Conservation (phyloP, 2,888 invertebrate genomes). For the Macroteleia sp. region DNA sequence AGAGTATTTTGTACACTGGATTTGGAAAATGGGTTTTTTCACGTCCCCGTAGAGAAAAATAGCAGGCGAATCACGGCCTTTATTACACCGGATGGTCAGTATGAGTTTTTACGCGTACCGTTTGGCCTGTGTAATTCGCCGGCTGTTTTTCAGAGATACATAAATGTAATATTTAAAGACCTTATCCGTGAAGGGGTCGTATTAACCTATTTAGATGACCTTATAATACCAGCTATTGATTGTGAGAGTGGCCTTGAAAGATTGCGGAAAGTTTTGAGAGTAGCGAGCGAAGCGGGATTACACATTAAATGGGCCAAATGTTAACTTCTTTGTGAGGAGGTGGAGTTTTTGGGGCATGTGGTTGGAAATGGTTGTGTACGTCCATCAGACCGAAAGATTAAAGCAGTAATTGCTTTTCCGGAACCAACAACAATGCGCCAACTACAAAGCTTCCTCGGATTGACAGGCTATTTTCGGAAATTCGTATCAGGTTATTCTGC, state of each 20-base stretch:
- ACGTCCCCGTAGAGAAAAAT: constrained; percentile 9
- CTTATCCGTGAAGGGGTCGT: constrained; percentile 13
- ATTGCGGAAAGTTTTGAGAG: background rate
- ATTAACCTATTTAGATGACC: constrained; percentile 13
- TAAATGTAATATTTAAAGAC: constrained; percentile 28
- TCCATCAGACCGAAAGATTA: background rate
- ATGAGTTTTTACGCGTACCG: too few relatives aligned
- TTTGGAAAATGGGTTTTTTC: too few relatives aligned
- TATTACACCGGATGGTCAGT: too few relatives aligned
- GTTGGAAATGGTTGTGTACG: constrained; percentile 4
- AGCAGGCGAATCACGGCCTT: constrained; percentile 16
- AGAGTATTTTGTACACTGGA: constrained; percentile 62
- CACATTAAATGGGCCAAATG: background rate
- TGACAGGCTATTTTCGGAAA: constrained; percentile 16
- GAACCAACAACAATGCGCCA: background rate
- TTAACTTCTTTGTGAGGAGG: background rate
- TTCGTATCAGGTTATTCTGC: constrained; percentile 12
- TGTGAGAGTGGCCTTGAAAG: constrained; percentile 3
- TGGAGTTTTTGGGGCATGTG: constrained; percentile 6
- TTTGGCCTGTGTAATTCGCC: too few relatives aligned
- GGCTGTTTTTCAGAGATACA: constrained; percentile 31
- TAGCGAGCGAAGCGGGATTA: background rate
- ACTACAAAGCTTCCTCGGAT: background rate
- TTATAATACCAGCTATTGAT: constrained; percentile 23
- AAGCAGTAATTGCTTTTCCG: background rate